These are phyloP conservation scores for Seriola aureovittata DNA, from an alignment of 2,113 vertebrate genomes.

Conservation along the genomic window DNA sequence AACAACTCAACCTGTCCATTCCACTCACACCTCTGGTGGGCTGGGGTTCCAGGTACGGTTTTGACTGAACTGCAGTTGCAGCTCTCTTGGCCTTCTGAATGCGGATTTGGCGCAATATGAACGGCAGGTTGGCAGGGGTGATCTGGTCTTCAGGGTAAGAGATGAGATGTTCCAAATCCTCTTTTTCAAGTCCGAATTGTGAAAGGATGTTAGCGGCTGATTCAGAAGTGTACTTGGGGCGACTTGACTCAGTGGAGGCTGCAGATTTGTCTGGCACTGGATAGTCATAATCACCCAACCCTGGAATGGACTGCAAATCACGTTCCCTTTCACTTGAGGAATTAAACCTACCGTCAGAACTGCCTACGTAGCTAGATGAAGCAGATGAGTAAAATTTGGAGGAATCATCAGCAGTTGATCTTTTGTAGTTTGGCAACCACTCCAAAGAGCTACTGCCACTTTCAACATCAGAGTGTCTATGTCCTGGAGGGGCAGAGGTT, in stretches of 20 bases:
- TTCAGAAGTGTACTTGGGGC: conserved; percentile 89
- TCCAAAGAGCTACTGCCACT: conserved; percentile 50
- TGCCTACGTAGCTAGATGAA: conserved; percentile 45
- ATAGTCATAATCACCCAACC: conserved; percentile 55
- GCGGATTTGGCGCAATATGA: conserved; percentile 92
- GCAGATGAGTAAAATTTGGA: conserved; percentile 50
- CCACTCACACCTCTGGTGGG: conserved; percentile 23
- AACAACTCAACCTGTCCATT: conserved; percentile 3
- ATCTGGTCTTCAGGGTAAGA: conserved; percentile 93
- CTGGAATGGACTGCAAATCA: conserved; percentile 48
- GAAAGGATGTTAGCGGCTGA: conserved; percentile 92
- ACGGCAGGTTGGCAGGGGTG: conserved; percentile 93
- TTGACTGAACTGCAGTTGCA: conserved; percentile 42
- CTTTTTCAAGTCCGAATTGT: conserved; percentile 93
- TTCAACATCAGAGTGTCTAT: conserved; percentile 31
- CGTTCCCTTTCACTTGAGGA: neutral
- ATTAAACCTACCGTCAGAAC: neutral
- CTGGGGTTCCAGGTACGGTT: conserved; percentile 24
- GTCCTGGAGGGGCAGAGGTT: conserved; percentile 8
- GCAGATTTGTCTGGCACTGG: neutral
- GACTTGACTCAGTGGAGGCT: conserved; percentile 42
- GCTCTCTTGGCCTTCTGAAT: conserved; percentile 88
- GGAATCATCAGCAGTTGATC: conserved; percentile 16
- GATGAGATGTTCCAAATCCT: conserved; percentile 93
- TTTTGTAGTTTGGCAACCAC: conserved; percentile 66